phyloP scores from a whole-genome alignment of 2,113 vertebrate genomes.

The Tiliqua scincoides region DNA sequence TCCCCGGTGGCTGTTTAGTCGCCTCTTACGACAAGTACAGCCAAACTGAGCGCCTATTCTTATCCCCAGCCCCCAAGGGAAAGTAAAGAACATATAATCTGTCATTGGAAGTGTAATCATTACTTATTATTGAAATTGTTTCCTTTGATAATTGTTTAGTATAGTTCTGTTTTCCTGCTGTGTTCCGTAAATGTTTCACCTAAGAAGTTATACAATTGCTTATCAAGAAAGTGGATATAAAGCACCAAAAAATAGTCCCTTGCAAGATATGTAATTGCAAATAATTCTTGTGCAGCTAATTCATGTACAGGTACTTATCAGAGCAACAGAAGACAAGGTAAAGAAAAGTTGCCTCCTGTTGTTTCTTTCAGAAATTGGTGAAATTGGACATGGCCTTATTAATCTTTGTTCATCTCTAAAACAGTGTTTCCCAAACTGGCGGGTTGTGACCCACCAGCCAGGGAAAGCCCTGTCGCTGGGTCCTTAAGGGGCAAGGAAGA shows the following conservation, averaged over 20 bases:
- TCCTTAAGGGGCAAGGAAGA: too few relatives aligned
- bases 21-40: too few relatives aligned
- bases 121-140: rapidly evolving
- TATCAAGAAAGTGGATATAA: neutral
- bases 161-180: neutral
- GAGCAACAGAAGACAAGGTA: neutral
- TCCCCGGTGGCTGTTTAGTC: too few relatives aligned
- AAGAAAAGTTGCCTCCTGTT: neutral
- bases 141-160: neutral
- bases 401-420: too few relatives aligned
- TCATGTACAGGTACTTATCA: neutral
- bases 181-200: neutral
- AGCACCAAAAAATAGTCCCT: neutral
- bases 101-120: neutral
- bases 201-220: neutral
- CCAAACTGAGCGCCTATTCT: too few relatives aligned
- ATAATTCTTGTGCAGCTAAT: neutral
- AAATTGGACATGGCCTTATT: neutral
- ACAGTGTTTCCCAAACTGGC: too few relatives aligned
- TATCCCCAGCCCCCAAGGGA: too few relatives aligned
- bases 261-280: neutral
- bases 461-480: too few relatives aligned
- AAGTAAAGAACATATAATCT: too few relatives aligned
- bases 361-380: neutral
- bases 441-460: too few relatives aligned